Base-by-base conservation (phyloP, 2,797 vertebrate species). In the Odontamblyopus rebecca region DNA sequence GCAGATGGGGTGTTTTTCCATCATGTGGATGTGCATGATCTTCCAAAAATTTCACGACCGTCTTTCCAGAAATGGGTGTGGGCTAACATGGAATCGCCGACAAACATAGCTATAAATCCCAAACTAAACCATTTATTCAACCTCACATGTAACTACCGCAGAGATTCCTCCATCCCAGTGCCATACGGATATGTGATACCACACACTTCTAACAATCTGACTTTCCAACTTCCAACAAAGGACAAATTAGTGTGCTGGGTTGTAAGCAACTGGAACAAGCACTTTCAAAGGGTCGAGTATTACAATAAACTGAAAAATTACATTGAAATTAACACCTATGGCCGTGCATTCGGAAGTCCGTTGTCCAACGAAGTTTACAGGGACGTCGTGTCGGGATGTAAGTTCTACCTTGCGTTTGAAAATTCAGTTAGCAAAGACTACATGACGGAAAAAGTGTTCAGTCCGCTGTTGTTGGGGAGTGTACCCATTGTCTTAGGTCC, bases 1-100 rank as follows among this genome's bases (percentile, higher is more conserved):
- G 81, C 82, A 0, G 71, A 86, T 4, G 78, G 79, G 0, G 75
- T 89, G 53, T 7, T 88, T 66, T 56, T 89, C 57, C 83, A 89
- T 62, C 79, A 85, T 75, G 51, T 44, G 61, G 68, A 88, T 12
- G 69, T 88, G 0, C 3, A 3, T 18, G 61, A 63, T 16, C 4
- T 89, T 27, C 78, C 69, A 0, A 32, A 44, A 38, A 23, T 60
- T 4, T 68, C 72, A 9, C 73, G 79, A 15, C 82, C 83, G 7
- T 29, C n/a, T 26, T 67, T 75, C 12, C 85, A 89, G 67, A 89
- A 83, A 62, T 89, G 84, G 88, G 67, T 89, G 19, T 89, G 85
- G 86, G 68, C 8, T 2, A 86, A 86, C 35, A 77, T 78, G 82
- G 86, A 88, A 75, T 83, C 88, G 19, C 85, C 87, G 3, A 38